These are phyloP conservation scores for Colletes gigas DNA, from an alignment of 1,140 invertebrate species.

Conservation along the genomic window DNA sequence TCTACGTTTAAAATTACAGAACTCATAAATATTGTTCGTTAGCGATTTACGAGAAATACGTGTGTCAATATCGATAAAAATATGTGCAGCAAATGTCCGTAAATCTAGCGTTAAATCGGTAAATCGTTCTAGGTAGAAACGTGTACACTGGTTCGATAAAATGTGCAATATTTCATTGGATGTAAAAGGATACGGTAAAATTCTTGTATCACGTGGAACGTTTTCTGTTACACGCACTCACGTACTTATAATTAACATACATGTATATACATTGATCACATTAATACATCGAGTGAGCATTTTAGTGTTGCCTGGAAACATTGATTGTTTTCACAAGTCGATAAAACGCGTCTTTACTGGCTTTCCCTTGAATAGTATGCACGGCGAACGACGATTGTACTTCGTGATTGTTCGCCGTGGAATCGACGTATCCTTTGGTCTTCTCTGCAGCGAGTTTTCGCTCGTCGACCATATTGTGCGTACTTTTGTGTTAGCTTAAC, in stretches of 20 bases:
- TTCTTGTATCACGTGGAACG: background rate
- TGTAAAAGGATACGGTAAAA: slow-evolving; percentile 31
- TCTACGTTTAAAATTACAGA: no score
- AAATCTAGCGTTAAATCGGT: background rate
- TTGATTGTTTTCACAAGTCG: slow-evolving; percentile 4
- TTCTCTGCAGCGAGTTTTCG: no score
- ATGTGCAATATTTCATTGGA: background rate
- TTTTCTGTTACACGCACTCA: background rate
- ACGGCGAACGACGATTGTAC: background rate
- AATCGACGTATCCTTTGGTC: background rate
- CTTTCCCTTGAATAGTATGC: no score
- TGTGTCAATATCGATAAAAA: no score
- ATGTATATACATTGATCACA: slow-evolving; percentile 45
- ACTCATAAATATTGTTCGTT: no score
- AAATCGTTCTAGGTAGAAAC: background rate
- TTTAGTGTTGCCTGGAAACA: slow-evolving; percentile 15
- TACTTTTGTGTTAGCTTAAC: background rate
- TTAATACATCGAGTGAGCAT: slow-evolving; percentile 40
- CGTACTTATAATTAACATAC: slow-evolving; percentile 19
- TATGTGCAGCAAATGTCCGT: no score
- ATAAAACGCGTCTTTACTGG: slow-evolving; percentile 1
- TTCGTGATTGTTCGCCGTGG: background rate
- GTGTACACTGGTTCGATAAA: background rate
- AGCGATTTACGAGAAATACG: no score
- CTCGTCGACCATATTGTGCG: background rate